Conservation (phyloP, 2,888 invertebrate species). For the Incurvaria masculella region DNA sequence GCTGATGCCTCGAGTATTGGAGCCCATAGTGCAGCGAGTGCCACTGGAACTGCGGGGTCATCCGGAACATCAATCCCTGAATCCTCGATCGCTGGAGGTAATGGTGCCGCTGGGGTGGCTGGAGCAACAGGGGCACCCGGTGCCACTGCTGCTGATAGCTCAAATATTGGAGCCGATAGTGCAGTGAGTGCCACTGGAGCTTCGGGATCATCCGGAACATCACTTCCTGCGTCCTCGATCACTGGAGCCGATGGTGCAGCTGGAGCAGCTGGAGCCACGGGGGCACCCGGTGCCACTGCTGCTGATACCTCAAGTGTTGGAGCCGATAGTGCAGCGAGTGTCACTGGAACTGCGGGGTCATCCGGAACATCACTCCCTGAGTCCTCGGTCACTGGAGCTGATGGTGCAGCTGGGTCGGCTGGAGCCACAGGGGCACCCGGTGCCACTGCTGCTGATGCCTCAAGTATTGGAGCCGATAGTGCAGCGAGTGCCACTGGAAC, state of each 20-base stretch:
- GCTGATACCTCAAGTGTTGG: not conserved
- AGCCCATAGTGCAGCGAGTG: not conserved
- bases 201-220: too few species aligned
- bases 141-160: too few species aligned
- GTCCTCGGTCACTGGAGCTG: too few species aligned
- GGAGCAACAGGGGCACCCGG: too few species aligned
- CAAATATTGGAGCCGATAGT: too few species aligned
- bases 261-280: not conserved
- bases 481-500: not conserved
- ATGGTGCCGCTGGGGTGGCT: slow-evolving; percentile 1
- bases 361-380: too few species aligned
- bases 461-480: not conserved
- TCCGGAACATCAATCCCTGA: too few species aligned
- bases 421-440: not conserved
- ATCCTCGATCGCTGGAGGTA: too few species aligned
- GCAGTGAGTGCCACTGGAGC: too few species aligned
- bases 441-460: not conserved
- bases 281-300: not conserved
- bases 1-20: not conserved
- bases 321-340: not conserved
- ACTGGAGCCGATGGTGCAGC: not conserved
- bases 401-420: not conserved
- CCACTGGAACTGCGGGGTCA: slow-evolving; percentile 3
- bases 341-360: not conserved
- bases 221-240: too few species aligned